A percentile compares a stretch with the other conserved stretches of the same genome.
phyloP scores from a whole-genome alignment of 64 coral and sea anemone species.

The Catalaphyllia jardinei region DNA sequence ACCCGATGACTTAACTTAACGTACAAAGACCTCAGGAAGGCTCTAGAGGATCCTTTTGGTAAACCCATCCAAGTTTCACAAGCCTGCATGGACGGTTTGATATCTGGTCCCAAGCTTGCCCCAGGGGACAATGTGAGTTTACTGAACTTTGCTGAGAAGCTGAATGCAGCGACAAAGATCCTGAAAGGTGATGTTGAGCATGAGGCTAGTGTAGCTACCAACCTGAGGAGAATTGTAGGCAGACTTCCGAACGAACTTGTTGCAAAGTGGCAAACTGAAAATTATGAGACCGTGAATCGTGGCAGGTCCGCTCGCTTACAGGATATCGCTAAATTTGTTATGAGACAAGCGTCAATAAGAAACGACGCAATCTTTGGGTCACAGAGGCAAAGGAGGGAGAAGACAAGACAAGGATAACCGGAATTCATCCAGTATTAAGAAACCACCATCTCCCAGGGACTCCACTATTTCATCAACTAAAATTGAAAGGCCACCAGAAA shows the following conservation, averaged over 20 bases:
- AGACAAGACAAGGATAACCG: background rate
- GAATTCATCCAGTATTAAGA: too few species aligned
- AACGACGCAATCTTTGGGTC: slow-evolving; percentile 46
- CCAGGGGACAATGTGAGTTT: slow-evolving; percentile 36
- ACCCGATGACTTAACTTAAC: too few species aligned
- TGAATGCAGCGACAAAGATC: slow-evolving; percentile 40
- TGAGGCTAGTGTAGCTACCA: slow-evolving; percentile 32
- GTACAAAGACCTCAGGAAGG: background rate
- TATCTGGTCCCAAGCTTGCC: slow-evolving; percentile 16
- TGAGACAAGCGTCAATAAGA: slow-evolving; percentile 25
- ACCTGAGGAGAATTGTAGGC: slow-evolving; percentile 21
- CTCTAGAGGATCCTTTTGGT: slow-evolving; percentile 30
- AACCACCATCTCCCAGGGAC: background rate
- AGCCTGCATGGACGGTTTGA: slow-evolving; percentile 40
- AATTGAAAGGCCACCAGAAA: background rate
- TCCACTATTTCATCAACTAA: background rate
- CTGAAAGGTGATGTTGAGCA: slow-evolving; percentile 25
- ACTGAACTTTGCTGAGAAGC: slow-evolving; percentile 43
- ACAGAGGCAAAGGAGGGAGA: slow-evolving; percentile 21
- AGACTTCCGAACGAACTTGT: slow-evolving; percentile 42
- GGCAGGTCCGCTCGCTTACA: slow-evolving; percentile 9
- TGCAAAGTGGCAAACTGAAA: slow-evolving; percentile 39
- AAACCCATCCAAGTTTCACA: slow-evolving; percentile 31
- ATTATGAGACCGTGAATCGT: slow-evolving; percentile 28
- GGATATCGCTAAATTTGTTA: slow-evolving; percentile 43